A percentile compares a stretch with the other conserved stretches of the same genome.
Evolutionary conservation across 2,113 vertebrate species (phyloP).

Genomic region (Entomyzon cyanotis): DNA sequence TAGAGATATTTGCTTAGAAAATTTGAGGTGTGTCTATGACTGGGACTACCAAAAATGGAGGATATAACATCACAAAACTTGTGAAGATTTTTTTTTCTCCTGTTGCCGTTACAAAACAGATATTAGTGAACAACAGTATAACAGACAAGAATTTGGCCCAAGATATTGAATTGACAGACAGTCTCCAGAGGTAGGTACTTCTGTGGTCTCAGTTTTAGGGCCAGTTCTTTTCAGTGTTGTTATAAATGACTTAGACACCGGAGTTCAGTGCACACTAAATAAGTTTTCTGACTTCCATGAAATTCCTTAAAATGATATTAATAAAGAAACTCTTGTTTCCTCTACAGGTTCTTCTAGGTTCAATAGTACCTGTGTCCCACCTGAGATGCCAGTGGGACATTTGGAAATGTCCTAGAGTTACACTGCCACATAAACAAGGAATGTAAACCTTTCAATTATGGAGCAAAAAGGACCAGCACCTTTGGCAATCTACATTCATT

Average conservation of each 20-base stretch:
- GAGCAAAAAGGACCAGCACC: not conserved
- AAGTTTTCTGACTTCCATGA: not conserved
- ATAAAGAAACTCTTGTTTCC: not conserved
- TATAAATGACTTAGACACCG: not conserved
- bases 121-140: not conserved
- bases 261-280: not conserved
- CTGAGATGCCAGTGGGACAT: not conserved
- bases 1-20: not conserved
- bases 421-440: not conserved
- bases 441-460: not conserved
- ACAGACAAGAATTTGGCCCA: not conserved
- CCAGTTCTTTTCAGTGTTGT: not conserved
- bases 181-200: not conserved
- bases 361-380: not conserved
- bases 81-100: not conserved
- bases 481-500: not conserved
- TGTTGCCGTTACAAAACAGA: not conserved
- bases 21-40: fast-evolving
- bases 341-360: not conserved
- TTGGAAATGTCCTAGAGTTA: not conserved
- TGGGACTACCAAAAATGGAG: not conserved
- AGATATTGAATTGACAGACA: not conserved
- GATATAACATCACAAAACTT: not conserved
- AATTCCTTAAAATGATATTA: not conserved
- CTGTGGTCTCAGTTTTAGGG: not conserved